Evolutionary conservation across 2,113 vertebrate species (phyloP).

Genomic region (Delphinus delphis): DNA sequence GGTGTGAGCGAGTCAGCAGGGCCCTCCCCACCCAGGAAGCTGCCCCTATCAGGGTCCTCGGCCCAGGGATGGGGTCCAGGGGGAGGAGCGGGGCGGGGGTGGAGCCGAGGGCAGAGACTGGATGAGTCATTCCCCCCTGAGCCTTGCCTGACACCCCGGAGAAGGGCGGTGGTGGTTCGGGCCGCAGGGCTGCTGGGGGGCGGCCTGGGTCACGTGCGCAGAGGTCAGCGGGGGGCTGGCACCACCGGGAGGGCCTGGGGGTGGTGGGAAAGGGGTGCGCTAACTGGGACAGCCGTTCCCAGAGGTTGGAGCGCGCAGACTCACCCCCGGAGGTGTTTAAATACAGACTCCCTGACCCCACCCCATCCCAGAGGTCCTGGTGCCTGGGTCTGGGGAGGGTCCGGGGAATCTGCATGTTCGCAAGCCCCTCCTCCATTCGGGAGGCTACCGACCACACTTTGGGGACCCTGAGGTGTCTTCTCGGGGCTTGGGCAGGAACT

Average conservation of each 20-base stretch:
- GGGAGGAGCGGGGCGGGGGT: background rate
- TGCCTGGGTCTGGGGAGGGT: background rate
- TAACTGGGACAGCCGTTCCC: background rate
- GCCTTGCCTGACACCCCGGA: accelerated
- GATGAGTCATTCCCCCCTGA: background rate
- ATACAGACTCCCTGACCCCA: background rate
- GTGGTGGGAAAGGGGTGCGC: background rate
- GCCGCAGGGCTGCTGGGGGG: background rate
- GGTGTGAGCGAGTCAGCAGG: background rate
- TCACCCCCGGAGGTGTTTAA: background rate
- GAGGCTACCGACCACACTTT: background rate
- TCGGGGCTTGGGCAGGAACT: background rate
- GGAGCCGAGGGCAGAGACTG: background rate
- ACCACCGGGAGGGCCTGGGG: background rate
- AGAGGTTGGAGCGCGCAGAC: background rate
- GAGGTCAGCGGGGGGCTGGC: background rate
- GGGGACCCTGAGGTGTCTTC: background rate
- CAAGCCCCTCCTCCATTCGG: background rate
- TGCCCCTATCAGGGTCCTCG: accelerated
- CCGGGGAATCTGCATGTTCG: background rate
- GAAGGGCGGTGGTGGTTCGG: background rate
- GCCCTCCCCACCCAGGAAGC: no score
- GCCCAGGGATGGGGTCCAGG: accelerated
- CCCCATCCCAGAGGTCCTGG: no score
- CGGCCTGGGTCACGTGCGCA: accelerated